A percentile compares a stretch with the other conserved stretches of the same genome.
phyloP scores from a whole-genome alignment of 2,888 invertebrate genomes.

The Synanthedon vespiformis region DNA sequence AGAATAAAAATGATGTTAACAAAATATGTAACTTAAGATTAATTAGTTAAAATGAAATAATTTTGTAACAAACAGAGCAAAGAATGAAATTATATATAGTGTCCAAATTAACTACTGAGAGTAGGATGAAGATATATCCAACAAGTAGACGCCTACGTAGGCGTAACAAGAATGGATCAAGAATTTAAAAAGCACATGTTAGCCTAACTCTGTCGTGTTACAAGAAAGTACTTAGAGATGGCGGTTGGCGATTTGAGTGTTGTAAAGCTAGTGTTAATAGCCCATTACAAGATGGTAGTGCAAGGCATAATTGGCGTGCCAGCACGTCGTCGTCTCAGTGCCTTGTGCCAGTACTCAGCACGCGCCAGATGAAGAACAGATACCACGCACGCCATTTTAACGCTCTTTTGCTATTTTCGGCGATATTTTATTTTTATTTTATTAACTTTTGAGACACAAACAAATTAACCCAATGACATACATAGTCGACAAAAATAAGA shows the following conservation, averaged over 20 bases:
- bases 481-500: no score
- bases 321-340: slow-evolving; percentile 13
- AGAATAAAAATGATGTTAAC: no score
- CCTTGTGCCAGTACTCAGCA: slow-evolving; percentile 20
- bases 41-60: no score
- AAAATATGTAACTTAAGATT: no score
- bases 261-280: slow-evolving; percentile 56
- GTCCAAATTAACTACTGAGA: not conserved
- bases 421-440: no score
- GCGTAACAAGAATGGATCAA: no score
- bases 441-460: no score
- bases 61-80: no score
- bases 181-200: no score
- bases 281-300: slow-evolving; percentile 41
- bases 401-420: not conserved
- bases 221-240: slow-evolving; percentile 26
- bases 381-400: slow-evolving; percentile 38
- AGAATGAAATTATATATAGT: not conserved
- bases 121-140: not conserved
- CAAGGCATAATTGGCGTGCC: slow-evolving; percentile 46
- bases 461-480: no score
- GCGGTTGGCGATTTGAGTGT: slow-evolving; percentile 33
- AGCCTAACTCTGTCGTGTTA: no score
- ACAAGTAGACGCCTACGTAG: not conserved
- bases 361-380: slow-evolving; percentile 31